Conservation (phyloP, 1,140 invertebrate genomes). For the Lucilia sericata region DNA sequence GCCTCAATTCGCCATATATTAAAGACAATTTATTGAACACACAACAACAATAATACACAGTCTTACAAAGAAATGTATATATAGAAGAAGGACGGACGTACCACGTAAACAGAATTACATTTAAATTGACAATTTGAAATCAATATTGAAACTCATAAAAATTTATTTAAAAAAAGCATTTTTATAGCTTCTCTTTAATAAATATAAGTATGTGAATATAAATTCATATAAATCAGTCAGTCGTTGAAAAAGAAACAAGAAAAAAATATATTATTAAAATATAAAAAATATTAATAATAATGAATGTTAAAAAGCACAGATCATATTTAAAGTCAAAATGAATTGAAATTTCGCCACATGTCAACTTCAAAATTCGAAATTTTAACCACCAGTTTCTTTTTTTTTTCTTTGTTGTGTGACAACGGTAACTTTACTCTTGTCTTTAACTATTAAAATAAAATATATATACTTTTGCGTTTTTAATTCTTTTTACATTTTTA, state of each 20-base stretch:
- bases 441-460: neutral
- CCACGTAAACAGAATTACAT: neutral
- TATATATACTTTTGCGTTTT: neutral
- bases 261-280: neutral
- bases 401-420: neutral
- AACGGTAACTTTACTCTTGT: neutral
- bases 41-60: neutral
- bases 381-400: neutral
- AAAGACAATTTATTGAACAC: conserved; percentile 1
- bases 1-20: conserved; percentile 14
- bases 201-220: neutral
- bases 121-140: conserved; percentile 21
- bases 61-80: neutral
- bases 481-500: neutral
- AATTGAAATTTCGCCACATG: conserved; percentile 20
- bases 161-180: neutral
- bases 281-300: too few relatives aligned
- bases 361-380: neutral
- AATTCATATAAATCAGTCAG: neutral
- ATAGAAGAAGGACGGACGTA: neutral
- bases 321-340: neutral
- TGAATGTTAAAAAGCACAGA: too few relatives aligned
- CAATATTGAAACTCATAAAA: conserved; percentile 27
- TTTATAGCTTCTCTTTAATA: neutral
- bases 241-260: neutral